Evolutionary conservation across 2,888 invertebrate genomes (phyloP).

Genomic region (Aproaerema taeniolella): DNA sequence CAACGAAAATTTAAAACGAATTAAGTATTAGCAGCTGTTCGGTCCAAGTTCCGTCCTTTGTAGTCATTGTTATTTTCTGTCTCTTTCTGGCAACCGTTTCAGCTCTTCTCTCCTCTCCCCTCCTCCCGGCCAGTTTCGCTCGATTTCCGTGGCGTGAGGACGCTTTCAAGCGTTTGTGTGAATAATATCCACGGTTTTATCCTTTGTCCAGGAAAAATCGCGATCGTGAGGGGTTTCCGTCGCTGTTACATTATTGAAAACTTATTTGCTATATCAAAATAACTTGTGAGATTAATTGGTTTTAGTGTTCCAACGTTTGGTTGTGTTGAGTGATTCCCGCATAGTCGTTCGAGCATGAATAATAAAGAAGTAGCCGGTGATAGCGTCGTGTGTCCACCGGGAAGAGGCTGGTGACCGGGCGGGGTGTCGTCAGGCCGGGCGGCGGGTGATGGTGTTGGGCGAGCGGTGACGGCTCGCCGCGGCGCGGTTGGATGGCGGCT

Average conservation of each 20-base stretch:
- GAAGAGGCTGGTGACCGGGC: conserved; percentile 60
- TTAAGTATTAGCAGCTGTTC: conserved; percentile 68
- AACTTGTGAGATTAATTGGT: conserved; percentile 47
- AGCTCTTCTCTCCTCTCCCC: conserved; percentile 27
- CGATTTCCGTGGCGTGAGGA: conserved; percentile 60
- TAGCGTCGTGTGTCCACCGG: conserved; percentile 59
- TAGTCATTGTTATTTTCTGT: conserved; percentile 62
- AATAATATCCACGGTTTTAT: conserved; percentile 57
- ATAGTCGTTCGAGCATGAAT: conserved; percentile 73
- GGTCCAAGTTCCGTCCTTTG: no score
- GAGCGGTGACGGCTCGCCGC: conserved; percentile 71
- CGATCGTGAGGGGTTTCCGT: conserved; percentile 30
- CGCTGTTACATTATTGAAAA: conserved; percentile 21
- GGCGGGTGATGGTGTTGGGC: conserved; percentile 71
- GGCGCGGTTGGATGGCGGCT: conserved; percentile 75
- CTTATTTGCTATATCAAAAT: conserved; percentile 24
- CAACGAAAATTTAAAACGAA: no score
- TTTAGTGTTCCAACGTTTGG: conserved; percentile 33
- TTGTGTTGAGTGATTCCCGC: conserved; percentile 67
- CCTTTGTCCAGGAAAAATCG: conserved; percentile 65
- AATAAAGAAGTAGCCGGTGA: conserved; percentile 72
- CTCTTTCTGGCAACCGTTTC: conserved; percentile 44
- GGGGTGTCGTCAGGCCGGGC: conserved; percentile 42
- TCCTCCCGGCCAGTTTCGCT: conserved; percentile 67
- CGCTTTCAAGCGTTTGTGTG: conserved; percentile 32